Base-by-base conservation (phyloP, 2,113 vertebrate species). In the Phylloscopus trochilus region DNA sequence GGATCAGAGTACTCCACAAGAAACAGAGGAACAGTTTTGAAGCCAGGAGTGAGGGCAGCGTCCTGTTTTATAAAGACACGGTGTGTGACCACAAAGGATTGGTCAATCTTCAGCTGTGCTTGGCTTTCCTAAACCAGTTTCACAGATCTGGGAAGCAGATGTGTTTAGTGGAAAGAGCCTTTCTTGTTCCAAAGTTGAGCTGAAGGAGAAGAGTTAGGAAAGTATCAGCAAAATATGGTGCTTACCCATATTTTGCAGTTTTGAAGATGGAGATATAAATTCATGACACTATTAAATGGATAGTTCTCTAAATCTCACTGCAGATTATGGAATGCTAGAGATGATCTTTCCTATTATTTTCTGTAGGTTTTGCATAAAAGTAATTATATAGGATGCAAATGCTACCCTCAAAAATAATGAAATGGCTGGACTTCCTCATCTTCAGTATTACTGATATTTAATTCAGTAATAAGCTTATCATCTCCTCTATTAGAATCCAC, bases 381-480 rank as follows among this genome's bases (percentile, higher is more conserved):
- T 63, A 85, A 84, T 87, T 90, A 67, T 22, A 47, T 11, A 52
- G 67, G 68, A 88, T 83, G 49, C 60, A 92, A 96, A 95, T 49
- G 11, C 24, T 76, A n/a, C 24, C 23, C 31, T n/a, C 35, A 0
- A 91, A 92, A 74, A 59, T 23, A 93, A 84, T 70, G 39, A 13
- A 52, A 69, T 82, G 12, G n/a, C 37, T 88, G 75, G 74, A 83
- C 41, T 75, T 64, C 73, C 31, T 75, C 69, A 49, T 87, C 53
- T 44, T 90, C 46, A 81, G 39, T 72, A 83, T 76, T 93, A 72
- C 83, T 64, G 59, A 62, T 84, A 77, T 33, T 89, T 93, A 90
- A 72, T 75, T 92, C 96, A 90, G 52, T 89, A 89, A 95, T 95
- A 90, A 95, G 84, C 62, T 90, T 92, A 87, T 87, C 31, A 55